Base-by-base conservation (phyloP, 2,797 vertebrate species). In the Sebastes iracundus region DNA sequence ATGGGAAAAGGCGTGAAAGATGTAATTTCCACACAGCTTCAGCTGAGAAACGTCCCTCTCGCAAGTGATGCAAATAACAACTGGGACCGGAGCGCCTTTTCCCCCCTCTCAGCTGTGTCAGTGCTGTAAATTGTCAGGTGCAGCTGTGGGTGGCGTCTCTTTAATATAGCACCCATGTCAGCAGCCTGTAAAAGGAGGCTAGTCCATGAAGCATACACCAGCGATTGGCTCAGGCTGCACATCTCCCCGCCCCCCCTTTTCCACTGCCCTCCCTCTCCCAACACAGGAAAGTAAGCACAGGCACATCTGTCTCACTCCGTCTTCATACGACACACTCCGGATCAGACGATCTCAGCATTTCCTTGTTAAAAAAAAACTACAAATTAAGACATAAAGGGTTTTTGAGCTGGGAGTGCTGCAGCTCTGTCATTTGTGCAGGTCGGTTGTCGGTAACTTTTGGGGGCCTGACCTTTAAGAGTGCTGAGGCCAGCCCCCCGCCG, bases 181-280 rank as follows among this genome's bases (percentile, higher is more conserved):
- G 90, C 90, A 95, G 96, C 92, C 96, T 97, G 96, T 96, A 98
- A 97, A 97, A 97, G 95, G 96, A 97, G 96, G 96, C 95, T 96
- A 88, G 91, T 81, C 93, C 86, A 18, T 56, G 52, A 77, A 59
- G 77, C 77, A 78, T 28, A 46, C 80, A 4, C 30, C 59, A 28
- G 59, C 0, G 60, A 94, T 94, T 93, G 92, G 94, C 78, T 84
- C 23, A 49, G 55, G 52, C 60, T 33, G n/a, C 52, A 7, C 52
- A 32, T 52, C 13, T 55, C 35, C 77, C 78, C 77, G 5, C 83
- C 82, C 58, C 55, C 52, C 52, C 8, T 8, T 49, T 23, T 66
- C 18, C 49, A 12, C 72, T 49, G 59, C 75, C 78, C 86, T 62
- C 75, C 84, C 76, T 65, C 25, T 70, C 55, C 32, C 49, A 53